These are phyloP conservation scores for Penaeus indicus DNA, from an alignment of 1,140 invertebrate species.

Conservation along the genomic window DNA sequence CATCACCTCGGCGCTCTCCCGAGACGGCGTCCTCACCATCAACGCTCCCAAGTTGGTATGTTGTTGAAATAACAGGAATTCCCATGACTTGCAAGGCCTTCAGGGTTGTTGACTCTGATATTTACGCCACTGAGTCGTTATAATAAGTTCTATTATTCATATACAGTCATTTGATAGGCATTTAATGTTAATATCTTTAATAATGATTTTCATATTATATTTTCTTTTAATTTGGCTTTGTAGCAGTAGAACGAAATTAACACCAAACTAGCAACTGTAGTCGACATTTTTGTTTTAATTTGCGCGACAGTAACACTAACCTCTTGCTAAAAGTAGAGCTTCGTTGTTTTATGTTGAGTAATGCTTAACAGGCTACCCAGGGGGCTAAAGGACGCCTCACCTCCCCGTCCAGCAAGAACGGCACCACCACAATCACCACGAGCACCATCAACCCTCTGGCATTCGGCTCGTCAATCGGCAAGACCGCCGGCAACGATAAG, in stretches of 20 bases:
- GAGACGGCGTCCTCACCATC: slow-evolving; percentile 65
- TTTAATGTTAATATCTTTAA: not conserved
- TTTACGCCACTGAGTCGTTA: too few species aligned
- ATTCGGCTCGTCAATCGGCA: not conserved
- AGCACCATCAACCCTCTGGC: not conserved
- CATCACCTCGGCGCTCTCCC: slow-evolving; percentile 61
- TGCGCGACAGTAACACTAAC: not conserved
- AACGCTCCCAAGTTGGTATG: slow-evolving; percentile 65
- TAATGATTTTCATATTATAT: not conserved
- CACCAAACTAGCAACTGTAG: not conserved
- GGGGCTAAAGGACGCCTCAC: slow-evolving; percentile 6
- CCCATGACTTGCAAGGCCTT: too few species aligned
- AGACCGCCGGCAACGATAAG: slow-evolving; percentile 33
- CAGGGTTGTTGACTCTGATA: too few species aligned
- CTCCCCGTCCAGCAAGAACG: slow-evolving; percentile 3
- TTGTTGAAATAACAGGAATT: not conserved
- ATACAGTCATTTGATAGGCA: not conserved
- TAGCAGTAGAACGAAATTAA: not conserved
- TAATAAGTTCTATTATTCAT: too few species aligned
- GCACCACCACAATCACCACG: slow-evolving; percentile 15
- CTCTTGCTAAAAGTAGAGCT: not conserved
- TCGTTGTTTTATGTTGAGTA: slow-evolving; percentile 8
- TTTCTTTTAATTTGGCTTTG: not conserved
- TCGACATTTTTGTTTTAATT: not conserved
- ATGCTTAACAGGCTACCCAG: slow-evolving; percentile 11